Percentiles rank a stretch among this genome's conserved stretches.
phyloP scores from a whole-genome alignment of 2,797 vertebrate genomes.

The Margarornis squamiger region DNA sequence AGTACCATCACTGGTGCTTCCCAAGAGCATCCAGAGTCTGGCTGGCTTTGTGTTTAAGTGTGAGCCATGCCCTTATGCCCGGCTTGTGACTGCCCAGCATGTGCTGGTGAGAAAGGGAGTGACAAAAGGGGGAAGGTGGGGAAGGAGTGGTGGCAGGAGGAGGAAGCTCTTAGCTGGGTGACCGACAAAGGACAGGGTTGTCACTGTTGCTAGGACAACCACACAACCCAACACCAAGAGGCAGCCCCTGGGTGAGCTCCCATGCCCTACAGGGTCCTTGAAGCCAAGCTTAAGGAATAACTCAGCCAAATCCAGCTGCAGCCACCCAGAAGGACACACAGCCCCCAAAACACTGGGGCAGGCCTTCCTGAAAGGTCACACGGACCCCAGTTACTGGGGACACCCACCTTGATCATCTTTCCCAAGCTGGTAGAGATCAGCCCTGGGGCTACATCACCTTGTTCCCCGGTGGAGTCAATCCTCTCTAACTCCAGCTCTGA shows the following conservation, averaged over 20 bases:
- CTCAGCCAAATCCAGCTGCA: background rate
- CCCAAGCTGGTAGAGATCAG: background rate
- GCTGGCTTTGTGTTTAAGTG: background rate
- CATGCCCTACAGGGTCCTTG: background rate
- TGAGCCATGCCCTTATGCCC: background rate
- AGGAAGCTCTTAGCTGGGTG: background rate
- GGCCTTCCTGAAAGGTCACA: background rate
- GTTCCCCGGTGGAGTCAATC: background rate
- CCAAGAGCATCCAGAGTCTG: background rate
- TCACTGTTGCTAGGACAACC: background rate
- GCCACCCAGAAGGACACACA: background rate
- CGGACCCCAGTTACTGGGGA: too few relatives aligned
- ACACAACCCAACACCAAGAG: background rate
- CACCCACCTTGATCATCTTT: background rate
- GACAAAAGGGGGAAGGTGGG: too few relatives aligned
- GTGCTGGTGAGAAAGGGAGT: fast-evolving
- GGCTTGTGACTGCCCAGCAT: background rate
- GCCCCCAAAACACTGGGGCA: background rate
- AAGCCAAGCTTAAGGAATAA: background rate
- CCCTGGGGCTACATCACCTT: background rate
- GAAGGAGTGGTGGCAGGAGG: background rate
- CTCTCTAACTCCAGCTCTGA: background rate
- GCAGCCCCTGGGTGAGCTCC: background rate
- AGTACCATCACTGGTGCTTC: background rate
- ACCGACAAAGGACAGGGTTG: background rate